Evolutionary conservation across 2,113 vertebrate genomes (phyloP).

Genomic region (Scalopus aquaticus): DNA sequence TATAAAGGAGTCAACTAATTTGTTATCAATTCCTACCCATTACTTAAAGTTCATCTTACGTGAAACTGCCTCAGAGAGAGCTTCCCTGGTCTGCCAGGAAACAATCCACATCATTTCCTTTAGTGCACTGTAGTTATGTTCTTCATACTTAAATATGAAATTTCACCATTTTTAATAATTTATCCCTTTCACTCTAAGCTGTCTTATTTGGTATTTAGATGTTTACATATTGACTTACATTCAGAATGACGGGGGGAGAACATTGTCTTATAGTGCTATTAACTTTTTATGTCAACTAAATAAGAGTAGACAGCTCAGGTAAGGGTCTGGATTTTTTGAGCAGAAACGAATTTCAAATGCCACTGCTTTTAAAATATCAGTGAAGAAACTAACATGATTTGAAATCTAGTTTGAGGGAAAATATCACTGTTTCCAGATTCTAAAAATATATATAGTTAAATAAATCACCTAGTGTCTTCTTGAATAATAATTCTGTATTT

Average conservation of each 20-base stretch:
- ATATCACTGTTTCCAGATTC: constrained; percentile 46
- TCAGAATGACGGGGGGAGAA: neutral
- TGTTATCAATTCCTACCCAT: neutral
- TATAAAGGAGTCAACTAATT: neutral
- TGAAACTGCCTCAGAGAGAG: neutral
- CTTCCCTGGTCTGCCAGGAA: neutral
- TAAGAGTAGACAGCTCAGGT: neutral
- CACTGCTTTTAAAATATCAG: constrained; percentile 53
- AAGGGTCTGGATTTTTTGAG: constrained; percentile 8
- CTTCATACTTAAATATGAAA: neutral
- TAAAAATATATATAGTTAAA: constrained; percentile 21
- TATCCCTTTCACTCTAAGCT: neutral
- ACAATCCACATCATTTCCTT: neutral
- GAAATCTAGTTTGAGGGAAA: constrained; percentile 28
- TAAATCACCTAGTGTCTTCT: constrained; percentile 18
- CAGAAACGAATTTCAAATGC: constrained; percentile 58
- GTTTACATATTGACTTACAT: neutral
- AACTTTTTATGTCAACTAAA: constrained; percentile 45
- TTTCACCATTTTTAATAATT: neutral
- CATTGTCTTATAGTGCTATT: neutral
- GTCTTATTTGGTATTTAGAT: constrained; percentile 30
- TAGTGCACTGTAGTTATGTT: neutral
- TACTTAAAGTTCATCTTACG: neutral
- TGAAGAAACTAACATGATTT: constrained; percentile 34
- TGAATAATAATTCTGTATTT: constrained; percentile 7